Evolutionary conservation across 1,140 invertebrate genomes (phyloP).

Genomic region (Drosophila ercepeae): DNA sequence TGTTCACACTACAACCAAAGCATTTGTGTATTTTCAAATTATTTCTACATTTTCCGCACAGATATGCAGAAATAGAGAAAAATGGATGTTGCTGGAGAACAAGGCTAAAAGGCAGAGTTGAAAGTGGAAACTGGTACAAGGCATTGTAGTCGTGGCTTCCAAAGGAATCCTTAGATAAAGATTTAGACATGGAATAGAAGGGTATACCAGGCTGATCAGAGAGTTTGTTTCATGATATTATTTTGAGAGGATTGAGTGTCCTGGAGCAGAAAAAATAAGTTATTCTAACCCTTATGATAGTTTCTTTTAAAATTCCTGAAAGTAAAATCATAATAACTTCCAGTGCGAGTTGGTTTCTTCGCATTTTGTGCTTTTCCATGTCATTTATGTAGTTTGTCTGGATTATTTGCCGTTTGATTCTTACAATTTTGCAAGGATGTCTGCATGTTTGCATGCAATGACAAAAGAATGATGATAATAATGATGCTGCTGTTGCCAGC

Average conservation of each 20-base stretch:
- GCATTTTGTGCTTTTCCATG: slow-evolving; percentile 56
- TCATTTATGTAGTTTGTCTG: slow-evolving; percentile 58
- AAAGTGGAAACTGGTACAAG: slow-evolving; percentile 69
- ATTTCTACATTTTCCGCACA: slow-evolving; percentile 74
- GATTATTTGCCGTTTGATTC: slow-evolving; percentile 77
- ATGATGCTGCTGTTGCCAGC: slow-evolving; percentile 40
- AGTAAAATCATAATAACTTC: slow-evolving; percentile 39
- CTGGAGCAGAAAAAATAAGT: background rate
- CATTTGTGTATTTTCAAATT: slow-evolving; percentile 61
- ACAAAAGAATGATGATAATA: slow-evolving; percentile 59
- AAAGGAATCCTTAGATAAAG: slow-evolving; percentile 26
- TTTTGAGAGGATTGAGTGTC: background rate
- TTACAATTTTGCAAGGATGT: slow-evolving; percentile 66
- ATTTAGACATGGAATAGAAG: background rate
- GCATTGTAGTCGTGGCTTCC: slow-evolving; percentile 43
- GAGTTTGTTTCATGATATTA: background rate
- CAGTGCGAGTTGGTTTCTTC: slow-evolving; percentile 25
- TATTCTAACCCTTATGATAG: background rate
- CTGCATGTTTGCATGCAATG: slow-evolving; percentile 71
- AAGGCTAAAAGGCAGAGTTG: slow-evolving; percentile 26
- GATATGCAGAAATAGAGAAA: slow-evolving; percentile 45
- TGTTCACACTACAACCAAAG: slow-evolving; percentile 65
- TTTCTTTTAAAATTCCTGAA: background rate
- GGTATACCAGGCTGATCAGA: background rate
- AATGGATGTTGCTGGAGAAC: slow-evolving; percentile 14